Base-by-base conservation (phyloP, 1,140 invertebrate species). In the Hypsibius dujardini region DNA sequence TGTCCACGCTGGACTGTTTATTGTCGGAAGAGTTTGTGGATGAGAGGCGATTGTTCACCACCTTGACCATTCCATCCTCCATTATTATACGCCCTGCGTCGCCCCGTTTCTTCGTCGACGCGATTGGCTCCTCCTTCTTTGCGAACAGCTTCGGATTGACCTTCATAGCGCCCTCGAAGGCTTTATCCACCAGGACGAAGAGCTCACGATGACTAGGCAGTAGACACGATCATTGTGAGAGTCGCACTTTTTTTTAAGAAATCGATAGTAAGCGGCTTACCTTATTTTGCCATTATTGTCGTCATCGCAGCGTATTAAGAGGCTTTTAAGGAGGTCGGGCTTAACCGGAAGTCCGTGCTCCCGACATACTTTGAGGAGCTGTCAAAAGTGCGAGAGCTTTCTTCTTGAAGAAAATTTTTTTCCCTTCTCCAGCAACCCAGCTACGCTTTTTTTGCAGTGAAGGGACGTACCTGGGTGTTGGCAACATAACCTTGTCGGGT, bases 221-320 rank as follows among this genome's bases (percentile, higher is more conserved):
- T 7, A 7, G 3, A 42, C 3, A 67, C 62, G 45, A 42, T 42
- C 3, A 3, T 7, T 67, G 7, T 67, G 3, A 67, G 3, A 42
- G 7, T 67, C 7, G 62, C 12, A 3, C 42, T 7, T 7, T n/a
- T 56, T 56, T 56, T n/a, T n/a, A n/a, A n/a, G 62, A 42, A 67
- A 67, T 3, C 3, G 62, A 3, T 42, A 42, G 45, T 3, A 3
- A 14, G 42, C 3, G 3, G 42, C 71, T 72, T 74, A 77, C 77
- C 76, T 77, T 1, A 76, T 72, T 14, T 70, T 74, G n/a, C 73
- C 73, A 42, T 76, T 75, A 12, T 75, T 75, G 15, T 77, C 76
- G 47, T 73, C 75, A 42, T 77, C 76, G 73, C 77, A 78, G 7
- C 76, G 70, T 2, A 73, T 76, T 15, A 77, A 47, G 46, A 78